Evolutionary conservation across 2,797 vertebrate genomes (phyloP), one percentile per base, ranked within the genome.

Genomic region (Sebastes minor): DNA sequence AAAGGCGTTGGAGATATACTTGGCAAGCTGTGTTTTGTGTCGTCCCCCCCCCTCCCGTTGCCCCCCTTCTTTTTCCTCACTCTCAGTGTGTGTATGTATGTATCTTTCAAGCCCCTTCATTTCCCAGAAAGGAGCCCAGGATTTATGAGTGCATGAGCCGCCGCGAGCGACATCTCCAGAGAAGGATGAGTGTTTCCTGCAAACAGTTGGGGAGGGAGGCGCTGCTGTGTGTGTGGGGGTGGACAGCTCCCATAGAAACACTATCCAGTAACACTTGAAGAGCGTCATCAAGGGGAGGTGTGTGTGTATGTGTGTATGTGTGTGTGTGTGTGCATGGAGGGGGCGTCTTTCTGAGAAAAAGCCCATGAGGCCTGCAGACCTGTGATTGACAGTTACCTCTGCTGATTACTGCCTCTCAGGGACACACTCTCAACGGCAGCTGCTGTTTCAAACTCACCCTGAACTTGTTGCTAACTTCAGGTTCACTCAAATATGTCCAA

Each of bases 181-280:
- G 94, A 94, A 92, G 90, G 93, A 94, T 92, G 93, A 94, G 94
- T 91, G 93, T 95, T 96, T 96, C 94, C 95, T 96, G 94, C 92
- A 95, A 96, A 96, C 94, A 95, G 92, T 91, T 59, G 74, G 87
- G 80, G 81, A 77, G 85, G 33, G 65, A 74, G 85, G 73, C 9
- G 9, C 42, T 72, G 88, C 64, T n/a, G 56, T 67, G 77, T 69
- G 78, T 85, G 85, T 78, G 56, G 27, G 71, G 57, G 42, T 16
- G 93, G 95, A 82, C 90, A 93, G 95, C 91, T 94, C 79, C 88
- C 88, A 90, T 86, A 93, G 94, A 95, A 95, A 96, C 93, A 94
- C 88, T 94, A 96, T 91, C 94, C 96, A 92, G 89, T 62, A 83
- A 89, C 92, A 88, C 93, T 94, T 91, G 85, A 96, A 81, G 74